Evolutionary conservation across 2,888 invertebrate genomes (phyloP).

Genomic region (Monopis laevigella): DNA sequence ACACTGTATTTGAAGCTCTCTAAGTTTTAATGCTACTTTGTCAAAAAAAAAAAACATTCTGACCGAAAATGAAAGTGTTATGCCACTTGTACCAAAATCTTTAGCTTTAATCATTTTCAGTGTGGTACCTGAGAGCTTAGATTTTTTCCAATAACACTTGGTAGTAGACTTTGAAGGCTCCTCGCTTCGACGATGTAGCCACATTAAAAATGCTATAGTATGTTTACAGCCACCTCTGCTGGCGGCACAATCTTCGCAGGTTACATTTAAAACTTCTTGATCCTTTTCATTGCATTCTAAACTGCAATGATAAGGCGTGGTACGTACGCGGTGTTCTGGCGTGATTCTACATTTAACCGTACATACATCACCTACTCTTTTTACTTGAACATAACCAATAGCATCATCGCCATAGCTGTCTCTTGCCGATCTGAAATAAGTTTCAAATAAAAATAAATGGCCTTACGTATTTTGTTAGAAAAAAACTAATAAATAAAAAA

Average conservation of each 20-base stretch:
- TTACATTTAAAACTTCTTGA: conserved; percentile 3
- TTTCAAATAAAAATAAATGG: not conserved
- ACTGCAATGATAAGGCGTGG: conserved; percentile 8
- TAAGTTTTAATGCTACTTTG: conserved; percentile 8
- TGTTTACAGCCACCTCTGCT: conserved; percentile 15
- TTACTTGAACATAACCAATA: no score
- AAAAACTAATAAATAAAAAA: not conserved
- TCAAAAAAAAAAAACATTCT: conserved; percentile 9
- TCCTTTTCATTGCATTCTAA: conserved; percentile 5
- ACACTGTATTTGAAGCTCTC: conserved; percentile 13
- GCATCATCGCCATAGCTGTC: no score
- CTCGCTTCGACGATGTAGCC: conserved; percentile 13
- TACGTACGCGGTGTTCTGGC: conserved; percentile 15
- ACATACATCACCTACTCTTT: no score
- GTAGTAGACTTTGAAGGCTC: conserved; percentile 12
- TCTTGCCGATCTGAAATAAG: no score
- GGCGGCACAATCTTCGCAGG: conserved; percentile 15
- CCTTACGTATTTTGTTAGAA: not conserved
- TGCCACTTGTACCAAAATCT: conserved; percentile 7
- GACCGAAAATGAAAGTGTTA: conserved; percentile 2
- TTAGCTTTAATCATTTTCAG: conserved; percentile 12
- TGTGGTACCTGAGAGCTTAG: conserved; percentile 11
- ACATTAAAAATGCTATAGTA: conserved; percentile 14
- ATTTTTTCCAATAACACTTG: conserved; percentile 13
- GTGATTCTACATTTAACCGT: conserved; percentile 15